phyloP scores from a whole-genome alignment of 2,888 invertebrate genomes.

The Scaeva pyrastri region DNA sequence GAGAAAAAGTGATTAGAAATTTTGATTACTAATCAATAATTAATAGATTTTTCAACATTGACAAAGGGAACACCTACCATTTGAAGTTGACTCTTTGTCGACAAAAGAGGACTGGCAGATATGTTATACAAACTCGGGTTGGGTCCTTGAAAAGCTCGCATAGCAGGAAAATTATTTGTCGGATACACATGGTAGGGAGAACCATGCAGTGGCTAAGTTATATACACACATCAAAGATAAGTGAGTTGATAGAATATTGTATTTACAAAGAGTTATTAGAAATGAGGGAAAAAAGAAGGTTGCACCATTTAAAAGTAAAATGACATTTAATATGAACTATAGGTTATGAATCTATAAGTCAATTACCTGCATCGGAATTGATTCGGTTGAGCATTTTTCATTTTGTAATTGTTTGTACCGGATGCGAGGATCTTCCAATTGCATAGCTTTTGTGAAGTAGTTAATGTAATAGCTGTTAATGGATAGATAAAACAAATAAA shows the following conservation, averaged over 20 bases:
- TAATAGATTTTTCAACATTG: neutral
- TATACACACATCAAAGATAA: constrained; percentile 24
- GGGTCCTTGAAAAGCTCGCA: constrained; percentile 86
- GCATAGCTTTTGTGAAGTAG: constrained; percentile 89
- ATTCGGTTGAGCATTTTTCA: constrained; percentile 85
- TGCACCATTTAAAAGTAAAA: constrained; percentile 15
- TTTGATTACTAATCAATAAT: neutral
- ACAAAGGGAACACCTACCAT: constrained; percentile 76
- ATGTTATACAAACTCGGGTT: constrained; percentile 80
- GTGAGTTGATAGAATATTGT: constrained; percentile 73
- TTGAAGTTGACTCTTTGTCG: constrained; percentile 79
- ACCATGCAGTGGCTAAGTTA: constrained; percentile 85
- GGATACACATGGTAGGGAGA: constrained; percentile 91
- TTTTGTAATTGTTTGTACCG: constrained; percentile 85
- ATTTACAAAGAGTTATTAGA: constrained; percentile 33
- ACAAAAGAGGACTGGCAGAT: constrained; percentile 83
- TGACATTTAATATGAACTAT: neutral
- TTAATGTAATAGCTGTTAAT: constrained; percentile 89
- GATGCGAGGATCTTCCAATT: constrained; percentile 91
- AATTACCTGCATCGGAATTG: constrained; percentile 87
- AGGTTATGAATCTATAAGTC: neutral
- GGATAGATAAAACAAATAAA: too few relatives aligned
- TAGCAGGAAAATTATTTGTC: constrained; percentile 86
- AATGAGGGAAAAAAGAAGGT: constrained; percentile 14
- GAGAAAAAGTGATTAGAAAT: constrained; percentile 2